Conservation (phyloP, 2,888 invertebrate genomes). For the Epirrhoe tristata region DNA sequence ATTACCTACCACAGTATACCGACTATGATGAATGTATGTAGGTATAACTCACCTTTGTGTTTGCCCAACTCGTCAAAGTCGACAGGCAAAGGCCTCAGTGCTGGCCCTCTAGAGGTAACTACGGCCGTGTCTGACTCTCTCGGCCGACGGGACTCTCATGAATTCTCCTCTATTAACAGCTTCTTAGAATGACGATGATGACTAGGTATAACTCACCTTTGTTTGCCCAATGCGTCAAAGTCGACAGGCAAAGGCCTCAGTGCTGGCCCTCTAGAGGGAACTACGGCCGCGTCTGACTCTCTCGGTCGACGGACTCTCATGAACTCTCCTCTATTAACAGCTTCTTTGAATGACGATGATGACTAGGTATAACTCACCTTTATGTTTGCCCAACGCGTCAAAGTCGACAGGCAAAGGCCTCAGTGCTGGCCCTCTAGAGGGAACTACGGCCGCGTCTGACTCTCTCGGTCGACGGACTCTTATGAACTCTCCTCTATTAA, state of each 20-base stretch:
- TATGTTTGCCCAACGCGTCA: no score
- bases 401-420: slow-evolving; percentile 69
- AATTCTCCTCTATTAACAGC: no score
- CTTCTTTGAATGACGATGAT: no score
- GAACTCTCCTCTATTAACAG: no score
- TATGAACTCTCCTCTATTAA: slow-evolving; percentile 81
- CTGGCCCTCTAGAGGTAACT: slow-evolving; percentile 40
- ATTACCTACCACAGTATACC: no score
- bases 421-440: slow-evolving; percentile 45
- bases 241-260: slow-evolving; percentile 62
- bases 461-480: slow-evolving; percentile 87
- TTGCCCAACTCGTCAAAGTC: slow-evolving; percentile 43
- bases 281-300: slow-evolving; percentile 34
- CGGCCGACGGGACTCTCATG: slow-evolving; percentile 89
- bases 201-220: no score
- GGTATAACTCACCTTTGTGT: no score
- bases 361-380: no score
- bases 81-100: slow-evolving; percentile 60
- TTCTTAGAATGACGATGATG: no score
- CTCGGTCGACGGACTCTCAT: slow-evolving; percentile 89
- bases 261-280: slow-evolving; percentile 44
- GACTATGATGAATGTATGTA: no score
- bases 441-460: slow-evolving; percentile 32
- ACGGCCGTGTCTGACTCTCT: slow-evolving; percentile 39
- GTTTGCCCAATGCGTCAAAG: no score